Evolutionary conservation across 2,797 vertebrate genomes (phyloP).

Genomic region (Spheniscus humboldti): DNA sequence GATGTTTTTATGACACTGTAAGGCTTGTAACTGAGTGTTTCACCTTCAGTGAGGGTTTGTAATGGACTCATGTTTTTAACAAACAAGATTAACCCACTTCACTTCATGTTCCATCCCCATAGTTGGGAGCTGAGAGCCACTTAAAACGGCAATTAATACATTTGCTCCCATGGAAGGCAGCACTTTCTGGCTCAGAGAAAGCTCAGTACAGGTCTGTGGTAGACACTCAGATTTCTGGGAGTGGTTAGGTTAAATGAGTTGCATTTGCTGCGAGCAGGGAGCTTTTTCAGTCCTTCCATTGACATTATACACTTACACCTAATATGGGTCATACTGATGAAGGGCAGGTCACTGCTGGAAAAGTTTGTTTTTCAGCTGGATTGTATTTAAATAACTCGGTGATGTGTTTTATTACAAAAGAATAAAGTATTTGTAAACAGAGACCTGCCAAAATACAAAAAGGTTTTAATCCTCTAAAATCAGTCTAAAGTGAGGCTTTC

Average conservation of each 20-base stretch:
- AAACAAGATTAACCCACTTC: neutral
- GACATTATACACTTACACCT: neutral
- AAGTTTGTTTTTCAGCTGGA: neutral
- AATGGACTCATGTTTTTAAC: neutral
- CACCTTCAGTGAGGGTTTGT: neutral
- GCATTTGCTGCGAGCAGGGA: neutral
- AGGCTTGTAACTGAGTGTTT: neutral
- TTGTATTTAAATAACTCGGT: neutral
- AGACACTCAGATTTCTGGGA: neutral
- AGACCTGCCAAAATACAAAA: neutral
- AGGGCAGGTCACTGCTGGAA: neutral
- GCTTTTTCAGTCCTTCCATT: neutral
- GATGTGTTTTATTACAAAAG: neutral
- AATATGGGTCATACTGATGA: neutral
- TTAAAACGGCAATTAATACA: neutral
- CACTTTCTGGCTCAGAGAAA: neutral
- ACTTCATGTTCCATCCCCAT: neutral
- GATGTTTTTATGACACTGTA: neutral
- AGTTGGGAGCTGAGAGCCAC: neutral
- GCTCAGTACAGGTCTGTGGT: neutral
- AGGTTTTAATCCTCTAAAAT: neutral
- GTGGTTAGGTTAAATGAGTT: neutral
- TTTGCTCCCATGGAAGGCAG: neutral
- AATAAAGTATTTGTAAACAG: neutral
- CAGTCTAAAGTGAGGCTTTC: neutral